These are phyloP conservation scores for Tamandua tetradactyla DNA, from an alignment of 2,797 vertebrate species.

Conservation along the genomic window DNA sequence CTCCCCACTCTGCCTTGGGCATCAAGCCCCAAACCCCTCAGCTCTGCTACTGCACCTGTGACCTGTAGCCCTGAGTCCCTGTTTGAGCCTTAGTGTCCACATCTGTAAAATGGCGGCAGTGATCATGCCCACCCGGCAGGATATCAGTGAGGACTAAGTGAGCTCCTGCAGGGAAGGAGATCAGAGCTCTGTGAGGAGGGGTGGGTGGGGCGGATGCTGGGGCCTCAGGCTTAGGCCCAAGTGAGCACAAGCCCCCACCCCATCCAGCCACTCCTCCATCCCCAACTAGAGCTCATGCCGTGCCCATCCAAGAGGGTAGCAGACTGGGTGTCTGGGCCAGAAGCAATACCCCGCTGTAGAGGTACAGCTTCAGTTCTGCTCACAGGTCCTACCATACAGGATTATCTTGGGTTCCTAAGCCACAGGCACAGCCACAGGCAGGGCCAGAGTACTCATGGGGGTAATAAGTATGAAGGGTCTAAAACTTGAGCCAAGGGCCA, in stretches of 20 bases:
- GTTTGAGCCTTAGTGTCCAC: not conserved
- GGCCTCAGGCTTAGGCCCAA: not conserved
- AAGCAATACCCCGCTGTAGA: not conserved
- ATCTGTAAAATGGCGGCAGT: not conserved
- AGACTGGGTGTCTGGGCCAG: not conserved
- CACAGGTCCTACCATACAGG: not conserved
- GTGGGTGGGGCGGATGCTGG: not conserved
- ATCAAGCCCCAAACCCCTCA: not conserved
- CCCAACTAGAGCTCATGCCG: not conserved
- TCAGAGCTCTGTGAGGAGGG: not conserved
- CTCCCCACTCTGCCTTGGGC: not conserved
- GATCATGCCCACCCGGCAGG: not conserved
- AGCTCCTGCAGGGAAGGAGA: not conserved
- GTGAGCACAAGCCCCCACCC: not conserved
- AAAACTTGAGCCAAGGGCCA: not conserved
- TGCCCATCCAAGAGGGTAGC: not conserved
- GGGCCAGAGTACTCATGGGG: not conserved
- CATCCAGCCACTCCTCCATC: not conserved
- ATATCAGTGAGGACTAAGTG: not conserved
- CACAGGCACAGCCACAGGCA: not conserved
- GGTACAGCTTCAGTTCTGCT: not conserved
- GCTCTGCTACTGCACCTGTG: not conserved
- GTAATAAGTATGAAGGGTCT: not conserved
- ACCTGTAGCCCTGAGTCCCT: not conserved
- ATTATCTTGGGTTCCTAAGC: not conserved